Conservation (phyloP, 2,113 vertebrate genomes). For the Calonectris borealis region DNA sequence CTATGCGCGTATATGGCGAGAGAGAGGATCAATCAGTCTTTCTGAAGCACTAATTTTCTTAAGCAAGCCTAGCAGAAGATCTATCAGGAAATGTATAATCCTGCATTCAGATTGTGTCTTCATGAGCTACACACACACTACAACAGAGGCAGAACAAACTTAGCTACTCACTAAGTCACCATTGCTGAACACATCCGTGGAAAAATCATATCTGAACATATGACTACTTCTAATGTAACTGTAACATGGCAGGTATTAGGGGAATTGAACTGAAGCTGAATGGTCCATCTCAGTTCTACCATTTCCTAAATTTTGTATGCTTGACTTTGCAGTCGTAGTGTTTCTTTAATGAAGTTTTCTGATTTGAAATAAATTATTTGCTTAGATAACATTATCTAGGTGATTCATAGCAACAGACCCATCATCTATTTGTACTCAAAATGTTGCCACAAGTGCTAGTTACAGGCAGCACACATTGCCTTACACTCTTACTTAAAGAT, state of each 20-base stretch:
- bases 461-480: neutral
- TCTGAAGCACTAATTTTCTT: neutral
- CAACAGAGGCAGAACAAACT: neutral
- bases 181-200: neutral
- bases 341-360: neutral
- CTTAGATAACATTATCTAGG: neutral
- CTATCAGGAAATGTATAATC: neutral
- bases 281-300: neutral
- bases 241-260: neutral
- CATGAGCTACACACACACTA: neutral
- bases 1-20: neutral
- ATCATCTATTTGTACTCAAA: neutral
- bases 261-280: neutral
- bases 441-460: neutral
- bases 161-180: neutral
- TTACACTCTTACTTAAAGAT: neutral
- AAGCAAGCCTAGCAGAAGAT: neutral
- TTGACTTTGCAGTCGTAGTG: neutral
- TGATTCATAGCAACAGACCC: neutral
- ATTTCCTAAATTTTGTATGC: neutral
- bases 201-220: neutral
- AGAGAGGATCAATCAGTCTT: accelerated
- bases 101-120: neutral
- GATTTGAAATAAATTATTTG: neutral
- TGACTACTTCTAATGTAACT: neutral